Evolutionary conservation across 2,797 vertebrate species (phyloP).

Genomic region (Diplodus puntazzo): DNA sequence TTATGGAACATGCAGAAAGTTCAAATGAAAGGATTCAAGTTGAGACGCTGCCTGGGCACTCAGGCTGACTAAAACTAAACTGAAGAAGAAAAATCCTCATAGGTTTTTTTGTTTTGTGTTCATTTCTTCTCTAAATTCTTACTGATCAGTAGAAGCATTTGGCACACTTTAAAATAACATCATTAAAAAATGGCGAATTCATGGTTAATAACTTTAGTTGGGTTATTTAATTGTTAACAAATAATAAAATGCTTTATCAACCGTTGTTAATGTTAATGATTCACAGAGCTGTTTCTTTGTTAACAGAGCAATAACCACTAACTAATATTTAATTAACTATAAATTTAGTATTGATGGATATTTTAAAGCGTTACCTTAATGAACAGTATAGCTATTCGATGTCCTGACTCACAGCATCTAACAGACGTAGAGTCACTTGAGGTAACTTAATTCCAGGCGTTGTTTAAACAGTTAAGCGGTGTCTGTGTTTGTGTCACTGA

Average conservation of each 20-base stretch:
- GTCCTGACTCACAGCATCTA: neutral
- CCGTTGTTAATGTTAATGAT: too few species aligned
- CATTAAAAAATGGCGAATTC: too few species aligned
- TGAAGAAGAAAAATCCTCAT: slow-evolving; percentile 14
- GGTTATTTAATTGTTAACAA: too few species aligned
- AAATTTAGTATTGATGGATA: too few species aligned
- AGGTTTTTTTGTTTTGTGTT: slow-evolving; percentile 8
- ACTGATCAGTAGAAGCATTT: neutral
- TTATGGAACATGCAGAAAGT: slow-evolving; percentile 75
- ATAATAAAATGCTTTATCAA: too few species aligned
- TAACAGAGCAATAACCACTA: too few species aligned
- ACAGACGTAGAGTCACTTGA: neutral
- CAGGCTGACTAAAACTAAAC: slow-evolving; percentile 41
- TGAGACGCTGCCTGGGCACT: slow-evolving; percentile 69
- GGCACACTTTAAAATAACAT: too few species aligned
- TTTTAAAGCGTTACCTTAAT: neutral
- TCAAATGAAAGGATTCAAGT: slow-evolving; percentile 76
- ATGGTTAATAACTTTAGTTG: too few species aligned
- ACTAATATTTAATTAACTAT: too few species aligned
- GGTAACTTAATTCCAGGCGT: neutral
- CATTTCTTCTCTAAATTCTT: neutral
- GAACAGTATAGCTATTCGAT: neutral
- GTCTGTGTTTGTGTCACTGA: slow-evolving; percentile 9
- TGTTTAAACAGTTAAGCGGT: neutral
- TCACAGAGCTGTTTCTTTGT: too few species aligned